These are phyloP conservation scores for Drosophila merina DNA, from an alignment of 2,888 invertebrate species.

Conservation along the genomic window DNA sequence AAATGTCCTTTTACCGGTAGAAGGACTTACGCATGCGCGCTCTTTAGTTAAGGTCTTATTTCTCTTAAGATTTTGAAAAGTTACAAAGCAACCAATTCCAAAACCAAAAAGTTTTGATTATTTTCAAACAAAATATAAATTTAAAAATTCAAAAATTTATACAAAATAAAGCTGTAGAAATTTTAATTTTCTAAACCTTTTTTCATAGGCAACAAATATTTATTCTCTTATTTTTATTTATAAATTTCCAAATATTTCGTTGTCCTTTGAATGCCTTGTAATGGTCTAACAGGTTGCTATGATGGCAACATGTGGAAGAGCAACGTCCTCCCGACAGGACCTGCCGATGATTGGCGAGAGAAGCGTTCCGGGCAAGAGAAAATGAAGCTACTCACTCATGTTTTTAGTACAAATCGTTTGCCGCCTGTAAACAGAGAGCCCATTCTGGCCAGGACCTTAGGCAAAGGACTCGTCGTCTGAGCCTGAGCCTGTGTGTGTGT, in stretches of 20 bases:
- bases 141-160: background rate
- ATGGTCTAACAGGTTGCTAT: slow-evolving; percentile 75
- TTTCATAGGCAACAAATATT: too few relatives aligned
- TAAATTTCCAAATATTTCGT: background rate
- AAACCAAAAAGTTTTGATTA: background rate
- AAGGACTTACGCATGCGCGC: slow-evolving; percentile 39
- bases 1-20: slow-evolving; percentile 58
- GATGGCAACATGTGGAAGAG: slow-evolving; percentile 75
- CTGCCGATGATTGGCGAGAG: slow-evolving; percentile 5
- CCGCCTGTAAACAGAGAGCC: slow-evolving; percentile 75
- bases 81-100: background rate
- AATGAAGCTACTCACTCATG: slow-evolving; percentile 8
- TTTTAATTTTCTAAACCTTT: too few relatives aligned
- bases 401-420: slow-evolving; percentile 60
- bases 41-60: slow-evolving; percentile 39
- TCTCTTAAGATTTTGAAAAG: slow-evolving; percentile 40
- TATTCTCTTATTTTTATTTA: background rate
- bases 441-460: slow-evolving; percentile 42
- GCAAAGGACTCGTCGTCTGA: slow-evolving; percentile 11
- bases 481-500: slow-evolving; percentile 1
- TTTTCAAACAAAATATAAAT: background rate
- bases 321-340: slow-evolving; percentile 4
- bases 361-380: background rate
- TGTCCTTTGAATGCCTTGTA: background rate
- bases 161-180: background rate